These are phyloP conservation scores for Morone saxatilis DNA, from an alignment of 2,113 vertebrate species.

Conservation along the genomic window DNA sequence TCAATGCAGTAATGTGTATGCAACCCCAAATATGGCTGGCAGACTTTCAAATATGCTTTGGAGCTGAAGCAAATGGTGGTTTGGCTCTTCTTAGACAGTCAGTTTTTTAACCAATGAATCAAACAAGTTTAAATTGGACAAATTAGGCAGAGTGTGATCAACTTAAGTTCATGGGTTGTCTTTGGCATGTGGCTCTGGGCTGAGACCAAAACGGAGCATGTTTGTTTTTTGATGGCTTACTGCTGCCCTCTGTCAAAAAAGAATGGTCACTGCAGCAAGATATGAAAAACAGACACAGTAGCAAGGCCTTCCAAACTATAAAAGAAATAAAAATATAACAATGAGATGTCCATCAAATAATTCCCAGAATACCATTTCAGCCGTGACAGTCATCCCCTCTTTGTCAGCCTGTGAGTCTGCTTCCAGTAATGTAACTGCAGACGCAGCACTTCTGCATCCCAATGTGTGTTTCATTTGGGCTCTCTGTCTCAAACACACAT, in stretches of 20 bases:
- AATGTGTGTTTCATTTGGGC: slow-evolving; percentile 86
- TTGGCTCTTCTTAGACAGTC: slow-evolving; percentile 67
- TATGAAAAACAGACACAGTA: slow-evolving; percentile 55
- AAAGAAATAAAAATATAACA: slow-evolving; percentile 59
- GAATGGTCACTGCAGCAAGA: slow-evolving; percentile 65
- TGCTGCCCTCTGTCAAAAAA: slow-evolving; percentile 82
- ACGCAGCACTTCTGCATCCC: slow-evolving; percentile 81
- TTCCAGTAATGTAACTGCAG: slow-evolving; percentile 82
- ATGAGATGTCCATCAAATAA: slow-evolving; percentile 61
- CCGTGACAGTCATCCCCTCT: slow-evolving; percentile 60
- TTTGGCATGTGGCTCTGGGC: slow-evolving; percentile 54
- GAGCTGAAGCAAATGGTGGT: slow-evolving; percentile 71
- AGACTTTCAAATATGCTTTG: slow-evolving; percentile 78
- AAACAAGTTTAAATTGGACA: slow-evolving; percentile 72
- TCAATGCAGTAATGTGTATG: slow-evolving; percentile 61
- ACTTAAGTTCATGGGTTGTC: slow-evolving; percentile 68
- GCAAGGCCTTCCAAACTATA: slow-evolving; percentile 32
- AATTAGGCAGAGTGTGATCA: slow-evolving; percentile 77
- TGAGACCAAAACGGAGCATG: slow-evolving; percentile 28
- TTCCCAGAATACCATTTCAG: slow-evolving; percentile 68
- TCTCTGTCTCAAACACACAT: slow-evolving; percentile 81
- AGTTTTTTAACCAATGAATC: slow-evolving; percentile 66
- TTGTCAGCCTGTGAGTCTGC: slow-evolving; percentile 67
- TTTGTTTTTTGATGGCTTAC: slow-evolving; percentile 62
- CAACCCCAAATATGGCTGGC: slow-evolving; percentile 79